These are phyloP conservation scores for Artemia franciscana DNA, from an alignment of 1,140 invertebrate genomes.

Conservation along the genomic window DNA sequence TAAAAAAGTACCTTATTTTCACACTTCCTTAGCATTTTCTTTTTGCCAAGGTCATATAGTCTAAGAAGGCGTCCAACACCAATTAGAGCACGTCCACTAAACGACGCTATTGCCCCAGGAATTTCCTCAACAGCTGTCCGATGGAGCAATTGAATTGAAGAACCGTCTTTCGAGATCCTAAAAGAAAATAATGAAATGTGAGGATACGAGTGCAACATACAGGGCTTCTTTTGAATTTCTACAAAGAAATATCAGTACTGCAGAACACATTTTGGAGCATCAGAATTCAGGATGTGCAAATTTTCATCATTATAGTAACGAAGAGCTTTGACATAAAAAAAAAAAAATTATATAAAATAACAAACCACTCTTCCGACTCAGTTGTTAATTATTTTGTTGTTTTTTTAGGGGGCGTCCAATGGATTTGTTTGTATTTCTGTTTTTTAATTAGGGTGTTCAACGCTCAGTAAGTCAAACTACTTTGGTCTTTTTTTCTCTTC, in stretches of 20 bases:
- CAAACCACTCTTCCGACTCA: too few relatives aligned
- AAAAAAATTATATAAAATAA: too few relatives aligned
- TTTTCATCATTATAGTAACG: too few relatives aligned
- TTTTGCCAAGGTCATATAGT: slow-evolving; percentile 90
- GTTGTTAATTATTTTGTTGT: too few relatives aligned
- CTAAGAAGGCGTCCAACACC: slow-evolving; percentile 76
- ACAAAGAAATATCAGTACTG: slow-evolving; percentile 20
- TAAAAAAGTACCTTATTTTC: slow-evolving; percentile 67
- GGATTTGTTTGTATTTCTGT: too few relatives aligned
- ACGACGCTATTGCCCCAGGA: slow-evolving; percentile 61
- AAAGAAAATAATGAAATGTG: slow-evolving; percentile 13
- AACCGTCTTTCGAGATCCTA: slow-evolving; percentile 39
- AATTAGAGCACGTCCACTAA: slow-evolving; percentile 74
- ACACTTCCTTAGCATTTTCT: slow-evolving; percentile 88
- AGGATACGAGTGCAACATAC: neutral
- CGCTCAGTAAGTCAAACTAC: too few relatives aligned
- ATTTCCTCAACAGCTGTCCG: slow-evolving; percentile 85
- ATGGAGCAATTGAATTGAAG: slow-evolving; percentile 69
- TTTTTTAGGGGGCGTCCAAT: too few relatives aligned
- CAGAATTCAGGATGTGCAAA: neutral
- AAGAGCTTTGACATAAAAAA: too few relatives aligned
- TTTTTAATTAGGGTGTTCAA: too few relatives aligned
- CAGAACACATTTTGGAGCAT: slow-evolving; percentile 16
- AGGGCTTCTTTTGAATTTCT: slow-evolving; percentile 11
- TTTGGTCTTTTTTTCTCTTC: too few relatives aligned